Base-by-base conservation (phyloP, 2,888 invertebrate genomes). In the Lepidocyrtinus sp. region DNA sequence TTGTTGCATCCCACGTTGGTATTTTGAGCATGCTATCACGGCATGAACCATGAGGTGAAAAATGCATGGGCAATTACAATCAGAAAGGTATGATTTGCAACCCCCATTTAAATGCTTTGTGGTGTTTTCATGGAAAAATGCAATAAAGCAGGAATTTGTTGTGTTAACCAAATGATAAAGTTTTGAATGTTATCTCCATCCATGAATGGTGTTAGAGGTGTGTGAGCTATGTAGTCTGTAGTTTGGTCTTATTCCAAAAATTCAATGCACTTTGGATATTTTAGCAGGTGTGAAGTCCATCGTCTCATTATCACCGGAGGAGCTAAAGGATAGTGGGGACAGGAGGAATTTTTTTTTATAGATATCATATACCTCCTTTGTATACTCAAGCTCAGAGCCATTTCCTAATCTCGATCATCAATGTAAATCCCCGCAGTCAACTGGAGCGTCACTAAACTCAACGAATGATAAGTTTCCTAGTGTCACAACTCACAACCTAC, bases 261-360 rank as follows among this genome's bases (percentile, higher is more conserved):
- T 55, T 55, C 55, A 22, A 7, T 25, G 21, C 22, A 25, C 22
- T 68, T 75, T 68, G 74, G 67, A 75, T 75, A 75, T 75, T 75
- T 71, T 67, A 71, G 69, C 71, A 74, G 61, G 73, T 73, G 73
- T 69, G 73, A 74, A 79, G 73, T 74, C 62, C 65, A 24, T 5
- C 59, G 15, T 59, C 26, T 70, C 24, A 70, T 70, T 70, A 70
- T 70, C 70, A 59, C 70, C 25, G 59, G 22, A 50, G 24, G 50
- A 26, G 26, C 21, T 25, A 21, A 21, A 68, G 22, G n/a, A 17
- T 45, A 68, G 27, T 19, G 65, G 27, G 19, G 1, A 25, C 45
- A 15, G 19, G 22, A 62, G 65, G 21, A 17, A 61, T 17, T 12
- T 61, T 61, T 21, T 61, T 7, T 1, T 21, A 65, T 65, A 64